These are phyloP conservation scores for Brachyhypopomus occidentalis DNA, from an alignment of 2,113 vertebrate species.

Conservation along the genomic window DNA sequence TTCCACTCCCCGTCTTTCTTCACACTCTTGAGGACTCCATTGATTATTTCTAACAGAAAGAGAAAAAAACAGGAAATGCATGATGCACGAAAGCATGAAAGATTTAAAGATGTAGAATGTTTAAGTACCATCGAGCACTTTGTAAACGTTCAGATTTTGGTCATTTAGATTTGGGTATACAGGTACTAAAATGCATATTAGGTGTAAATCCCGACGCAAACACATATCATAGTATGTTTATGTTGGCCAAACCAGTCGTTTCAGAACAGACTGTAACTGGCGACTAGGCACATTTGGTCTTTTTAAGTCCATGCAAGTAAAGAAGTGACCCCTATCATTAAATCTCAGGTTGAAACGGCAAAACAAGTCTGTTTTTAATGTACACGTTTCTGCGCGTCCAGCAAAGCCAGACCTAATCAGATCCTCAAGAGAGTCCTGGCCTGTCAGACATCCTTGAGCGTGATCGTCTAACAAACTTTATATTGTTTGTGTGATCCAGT, in stretches of 20 bases:
- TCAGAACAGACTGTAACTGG: background rate
- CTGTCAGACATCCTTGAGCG: no score
- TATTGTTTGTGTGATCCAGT: no score
- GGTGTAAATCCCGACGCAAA: no score
- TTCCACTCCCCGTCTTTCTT: constrained; percentile 86
- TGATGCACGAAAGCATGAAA: background rate
- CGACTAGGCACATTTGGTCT: background rate
- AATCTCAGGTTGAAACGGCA: no score
- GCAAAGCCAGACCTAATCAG: background rate
- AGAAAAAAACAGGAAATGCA: background rate
- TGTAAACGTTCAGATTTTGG: no score
- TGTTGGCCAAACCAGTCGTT: background rate
- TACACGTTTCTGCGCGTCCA: background rate
- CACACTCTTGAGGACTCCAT: constrained; percentile 80
- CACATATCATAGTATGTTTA: no score
- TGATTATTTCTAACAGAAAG: constrained; percentile 74
- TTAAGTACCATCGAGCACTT: no score
- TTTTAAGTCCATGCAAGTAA: background rate
- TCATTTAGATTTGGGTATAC: no score
- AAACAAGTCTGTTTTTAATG: background rate
- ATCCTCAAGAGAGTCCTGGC: background rate
- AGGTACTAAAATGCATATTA: no score
- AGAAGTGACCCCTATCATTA: background rate
- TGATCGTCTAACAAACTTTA: no score
- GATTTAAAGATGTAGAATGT: background rate